Conservation (phyloP, 2,797 vertebrate genomes). For the Otus scops region DNA sequence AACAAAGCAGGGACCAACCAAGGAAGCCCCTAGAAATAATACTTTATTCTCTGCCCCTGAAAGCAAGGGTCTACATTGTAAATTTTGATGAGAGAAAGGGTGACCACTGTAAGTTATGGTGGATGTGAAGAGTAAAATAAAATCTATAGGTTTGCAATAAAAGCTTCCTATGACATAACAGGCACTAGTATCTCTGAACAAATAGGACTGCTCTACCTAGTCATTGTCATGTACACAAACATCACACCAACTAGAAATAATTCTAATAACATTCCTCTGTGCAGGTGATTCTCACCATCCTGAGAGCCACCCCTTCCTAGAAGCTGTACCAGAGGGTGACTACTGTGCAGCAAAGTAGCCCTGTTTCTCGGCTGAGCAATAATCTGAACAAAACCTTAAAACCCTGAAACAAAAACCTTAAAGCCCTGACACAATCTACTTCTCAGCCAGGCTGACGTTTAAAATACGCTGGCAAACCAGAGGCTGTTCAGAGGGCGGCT, state of each 20-base stretch:
- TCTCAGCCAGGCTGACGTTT: background rate
- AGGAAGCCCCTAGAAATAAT: background rate
- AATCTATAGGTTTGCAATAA: background rate
- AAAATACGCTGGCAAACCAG: accelerated
- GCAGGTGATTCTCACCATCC: accelerated
- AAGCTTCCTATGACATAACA: background rate
- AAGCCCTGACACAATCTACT: accelerated
- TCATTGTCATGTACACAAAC: background rate
- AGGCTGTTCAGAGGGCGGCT: accelerated
- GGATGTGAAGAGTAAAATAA: background rate
- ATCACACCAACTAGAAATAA: background rate
- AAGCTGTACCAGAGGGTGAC: accelerated
- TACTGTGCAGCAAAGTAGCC: accelerated
- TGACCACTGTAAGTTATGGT: accelerated
- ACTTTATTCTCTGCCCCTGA: background rate
- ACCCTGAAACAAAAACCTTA: accelerated
- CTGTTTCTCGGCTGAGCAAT: accelerated
- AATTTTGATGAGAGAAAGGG: background rate
- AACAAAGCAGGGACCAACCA: background rate
- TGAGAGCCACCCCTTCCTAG: background rate
- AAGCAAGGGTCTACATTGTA: background rate
- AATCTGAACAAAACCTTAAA: no score
- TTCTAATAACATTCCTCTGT: accelerated
- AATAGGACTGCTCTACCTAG: background rate
- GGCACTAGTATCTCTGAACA: background rate